Evolutionary conservation across 2,888 invertebrate genomes (phyloP), one percentile per base, ranked within the genome.

Genomic region (Cryptocephalus primarius): DNA sequence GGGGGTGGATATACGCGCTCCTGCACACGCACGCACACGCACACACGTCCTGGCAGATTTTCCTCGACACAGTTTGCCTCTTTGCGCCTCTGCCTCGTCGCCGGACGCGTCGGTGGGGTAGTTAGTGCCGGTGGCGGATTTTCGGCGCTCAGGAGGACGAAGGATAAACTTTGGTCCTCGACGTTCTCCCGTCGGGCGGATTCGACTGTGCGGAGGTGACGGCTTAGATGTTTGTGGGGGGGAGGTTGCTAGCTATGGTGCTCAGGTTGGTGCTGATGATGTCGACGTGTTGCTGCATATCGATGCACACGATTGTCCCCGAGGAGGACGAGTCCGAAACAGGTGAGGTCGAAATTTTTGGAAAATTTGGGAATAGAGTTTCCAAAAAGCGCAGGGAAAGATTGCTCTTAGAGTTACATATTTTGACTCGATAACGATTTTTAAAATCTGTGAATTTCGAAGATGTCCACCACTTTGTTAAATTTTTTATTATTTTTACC

Each of bases 241-340:
- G 42, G n/a, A 9, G 34, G 33, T 10, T 32, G n/a, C 9, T 9
- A 32, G 31, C 13, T 14, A 36, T 44, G 49, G 9, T 8, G 22
- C 8, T 32, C 32, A 31, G n/a, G 12, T 43, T 43, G 45, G 46
- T 55, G 40, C 46, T 55, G 33, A 44, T 57, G 46, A 43, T 59
- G 40, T 47, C 49, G 33, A 48, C 50, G 13, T 22, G 55, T 40
- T 44, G 46, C 47, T 47, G 47, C 43, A 52, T 55, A 38, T 43
- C 47, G 40, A 56, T 58, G 44, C 66, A 66, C 51, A 64, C 63
- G 10, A 54, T 61, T 44, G 47, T 56, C 32, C 62, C 62, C 42
- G 59, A 57, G 32, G 59, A 59, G 36, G 67, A 65, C 40, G 58
- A 57, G 40, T 47, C 52, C 39, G 58, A 59, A 54, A 56, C 60